Base-by-base conservation (phyloP, 2,113 vertebrate species). In the Xyliphius kryptos region DNA sequence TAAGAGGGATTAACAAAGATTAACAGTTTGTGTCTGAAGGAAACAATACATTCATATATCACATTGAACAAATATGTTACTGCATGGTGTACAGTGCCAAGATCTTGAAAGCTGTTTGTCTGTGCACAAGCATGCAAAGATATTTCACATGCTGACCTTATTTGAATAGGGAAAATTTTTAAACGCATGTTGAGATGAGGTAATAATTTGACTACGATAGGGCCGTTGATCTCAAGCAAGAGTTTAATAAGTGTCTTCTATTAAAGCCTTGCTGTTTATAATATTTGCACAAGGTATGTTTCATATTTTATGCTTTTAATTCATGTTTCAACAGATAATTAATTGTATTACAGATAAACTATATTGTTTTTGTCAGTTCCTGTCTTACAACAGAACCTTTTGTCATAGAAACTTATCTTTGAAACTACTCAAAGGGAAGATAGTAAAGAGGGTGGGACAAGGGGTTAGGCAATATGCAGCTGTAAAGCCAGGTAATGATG, bases 401-500 rank as follows among this genome's bases (percentile, higher is more conserved):
- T n/a, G n/a, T n/a, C n/a, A n/a, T n/a, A n/a, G n/a, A n/a, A n/a
- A 37, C 32, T 16, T 57, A n/a, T 40, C 54, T 40, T 14, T 26
- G 63, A 51, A 44, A 52, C n/a, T 52, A 32, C 26, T 22, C 20
- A 17, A 19, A 48, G 17, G 11, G 4, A n/a, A 12, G 14, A 22
- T 9, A 43, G n/a, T 32, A 43, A 38, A 59, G 26, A 56, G 44
- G 73, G 61, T 21, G 36, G 47, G 46, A 17, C 37, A 46, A 17
- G 26, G 22, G 41, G 57, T 47, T 60, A 37, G 16, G 58, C 22
- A 60, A 49, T 37, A 19, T 2, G 1, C 44, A 36, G 11, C n/a
- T 52, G 41, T 58, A 74, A 63, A 71, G 64, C 32, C 76, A 84
- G 77, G 78, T 82, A 79, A 72, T 78, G 70, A 65, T 74, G 82